Conservation (phyloP, 64 coral and sea anemone species). For the Trachythela sp. region DNA sequence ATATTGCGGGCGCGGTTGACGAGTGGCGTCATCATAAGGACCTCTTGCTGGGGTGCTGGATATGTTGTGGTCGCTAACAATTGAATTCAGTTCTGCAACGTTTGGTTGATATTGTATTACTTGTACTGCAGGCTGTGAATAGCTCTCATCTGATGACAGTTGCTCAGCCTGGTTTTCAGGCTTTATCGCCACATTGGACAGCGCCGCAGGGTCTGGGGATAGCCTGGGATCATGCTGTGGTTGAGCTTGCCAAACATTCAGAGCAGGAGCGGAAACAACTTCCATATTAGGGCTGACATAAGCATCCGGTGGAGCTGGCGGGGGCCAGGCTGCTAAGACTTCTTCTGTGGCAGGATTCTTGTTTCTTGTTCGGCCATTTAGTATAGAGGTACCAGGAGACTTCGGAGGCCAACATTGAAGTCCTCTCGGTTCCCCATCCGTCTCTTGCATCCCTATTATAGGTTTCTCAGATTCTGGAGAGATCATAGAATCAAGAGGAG, state of each 20-base stretch:
- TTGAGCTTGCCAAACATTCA: background rate
- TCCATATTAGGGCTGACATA: background rate
- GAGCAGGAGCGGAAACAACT: background rate
- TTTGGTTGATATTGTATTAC: background rate
- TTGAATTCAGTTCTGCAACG: background rate
- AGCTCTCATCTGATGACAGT: background rate
- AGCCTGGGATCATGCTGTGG: background rate
- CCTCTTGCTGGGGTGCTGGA: background rate
- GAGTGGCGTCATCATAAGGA: background rate
- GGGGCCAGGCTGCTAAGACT: slow-evolving; percentile 38
- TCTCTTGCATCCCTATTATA: background rate
- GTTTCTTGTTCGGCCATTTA: background rate
- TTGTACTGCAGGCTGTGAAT: background rate
- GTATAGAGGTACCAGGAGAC: background rate
- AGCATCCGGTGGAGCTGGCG: slow-evolving; percentile 35
- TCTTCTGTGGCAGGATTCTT: background rate
- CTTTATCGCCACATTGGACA: too few species aligned
- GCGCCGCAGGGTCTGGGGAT: background rate
- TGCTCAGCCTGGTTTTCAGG: too few species aligned
- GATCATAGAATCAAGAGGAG: background rate
- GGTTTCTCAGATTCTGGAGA: background rate
- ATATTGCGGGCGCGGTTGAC: background rate
- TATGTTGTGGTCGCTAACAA: background rate
- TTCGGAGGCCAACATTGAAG: slow-evolving; percentile 62
- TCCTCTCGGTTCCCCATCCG: background rate